Evolutionary conservation across 2,888 invertebrate species (phyloP).

Genomic region (Neoscelio sp.): DNA sequence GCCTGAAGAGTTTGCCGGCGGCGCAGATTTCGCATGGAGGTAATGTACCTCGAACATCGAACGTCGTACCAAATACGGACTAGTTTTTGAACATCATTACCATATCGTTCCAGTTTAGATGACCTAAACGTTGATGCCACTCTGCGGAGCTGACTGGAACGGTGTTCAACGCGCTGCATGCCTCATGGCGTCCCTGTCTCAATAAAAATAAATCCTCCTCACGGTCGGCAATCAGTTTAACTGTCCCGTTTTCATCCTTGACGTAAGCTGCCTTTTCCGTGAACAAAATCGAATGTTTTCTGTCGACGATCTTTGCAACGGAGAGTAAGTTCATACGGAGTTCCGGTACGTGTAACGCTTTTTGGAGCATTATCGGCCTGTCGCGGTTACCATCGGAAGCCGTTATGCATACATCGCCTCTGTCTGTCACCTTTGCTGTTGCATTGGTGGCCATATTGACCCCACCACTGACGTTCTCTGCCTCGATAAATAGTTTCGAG

Average conservation of each 20-base stretch:
- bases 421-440: too few species aligned
- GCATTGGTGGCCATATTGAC: too few species aligned
- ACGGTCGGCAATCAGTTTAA: constrained; percentile 24
- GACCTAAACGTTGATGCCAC: not conserved
- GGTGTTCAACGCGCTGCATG: too few species aligned
- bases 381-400: too few species aligned
- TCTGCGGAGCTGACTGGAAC: not conserved
- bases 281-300: constrained; percentile 47
- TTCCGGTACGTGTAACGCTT: too few species aligned
- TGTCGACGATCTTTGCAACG: constrained; percentile 61
- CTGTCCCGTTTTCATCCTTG: not conserved
- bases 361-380: too few species aligned
- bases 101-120: constrained; percentile 12
- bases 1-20: not conserved
- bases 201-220: not conserved
- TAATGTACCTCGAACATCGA: not conserved
- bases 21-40: not conserved
- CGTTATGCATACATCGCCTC: too few species aligned
- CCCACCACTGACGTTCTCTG: too few species aligned
- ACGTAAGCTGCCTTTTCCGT: constrained; percentile 35
- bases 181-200: too few species aligned
- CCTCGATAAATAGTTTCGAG: too few species aligned
- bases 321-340: too few species aligned
- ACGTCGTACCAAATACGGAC: not conserved
- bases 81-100: not conserved